These are phyloP conservation scores for Varroa destructor DNA, from an alignment of 1,140 invertebrate genomes.

Conservation along the genomic window DNA sequence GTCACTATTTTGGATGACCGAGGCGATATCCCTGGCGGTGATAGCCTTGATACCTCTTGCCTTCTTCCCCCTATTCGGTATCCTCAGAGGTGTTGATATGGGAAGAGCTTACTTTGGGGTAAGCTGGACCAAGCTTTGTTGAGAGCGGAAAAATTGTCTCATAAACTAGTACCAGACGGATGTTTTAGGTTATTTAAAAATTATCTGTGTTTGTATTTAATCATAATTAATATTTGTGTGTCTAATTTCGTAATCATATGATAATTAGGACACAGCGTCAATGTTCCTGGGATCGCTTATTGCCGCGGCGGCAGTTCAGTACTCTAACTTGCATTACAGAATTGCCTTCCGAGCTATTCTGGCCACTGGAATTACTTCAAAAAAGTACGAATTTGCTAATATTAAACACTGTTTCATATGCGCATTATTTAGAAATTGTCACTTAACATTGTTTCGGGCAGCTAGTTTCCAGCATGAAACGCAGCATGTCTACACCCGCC, in stretches of 20 bases:
- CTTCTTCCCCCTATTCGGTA: constrained; percentile 60
- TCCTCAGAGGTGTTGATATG: constrained; percentile 39
- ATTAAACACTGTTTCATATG: too few species aligned
- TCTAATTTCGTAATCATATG: constrained; percentile 14
- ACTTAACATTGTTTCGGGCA: background rate
- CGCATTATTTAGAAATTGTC: too few species aligned
- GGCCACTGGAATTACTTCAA: constrained; percentile 51
- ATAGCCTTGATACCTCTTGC: constrained; percentile 68
- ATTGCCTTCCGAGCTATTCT: constrained; percentile 64
- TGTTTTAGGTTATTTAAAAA: too few species aligned
- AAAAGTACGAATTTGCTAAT: constrained; percentile 37
- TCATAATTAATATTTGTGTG: too few species aligned
- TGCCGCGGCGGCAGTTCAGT: constrained; percentile 68
- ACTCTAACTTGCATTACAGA: constrained; percentile 65
- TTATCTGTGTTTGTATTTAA: too few species aligned
- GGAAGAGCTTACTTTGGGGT: constrained; percentile 3
- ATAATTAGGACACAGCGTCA: constrained; percentile 42
- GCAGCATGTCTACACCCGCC: too few species aligned
- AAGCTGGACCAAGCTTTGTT: constrained; percentile 34
- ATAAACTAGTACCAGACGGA: too few species aligned
- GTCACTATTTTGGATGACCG: constrained; percentile 40
- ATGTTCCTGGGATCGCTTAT: constrained; percentile 60
- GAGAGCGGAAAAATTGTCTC: background rate
- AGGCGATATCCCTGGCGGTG: constrained; percentile 61
- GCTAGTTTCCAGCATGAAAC: background rate